Conservation (phyloP, 2,113 vertebrate species). For the Malurus cyaneus region DNA sequence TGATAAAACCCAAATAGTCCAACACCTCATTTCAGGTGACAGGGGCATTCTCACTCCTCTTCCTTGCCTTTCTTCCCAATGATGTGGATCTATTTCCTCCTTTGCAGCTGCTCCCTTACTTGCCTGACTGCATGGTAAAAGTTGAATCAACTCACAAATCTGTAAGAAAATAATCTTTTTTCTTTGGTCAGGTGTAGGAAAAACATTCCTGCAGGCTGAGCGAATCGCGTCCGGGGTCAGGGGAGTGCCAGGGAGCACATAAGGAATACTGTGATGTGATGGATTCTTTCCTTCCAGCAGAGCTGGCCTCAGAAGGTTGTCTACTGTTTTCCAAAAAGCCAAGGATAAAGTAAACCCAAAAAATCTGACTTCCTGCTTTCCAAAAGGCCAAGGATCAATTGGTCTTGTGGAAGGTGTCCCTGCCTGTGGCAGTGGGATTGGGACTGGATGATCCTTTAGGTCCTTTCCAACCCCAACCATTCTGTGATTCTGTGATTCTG, state of each 20-base stretch:
- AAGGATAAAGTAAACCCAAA: not conserved
- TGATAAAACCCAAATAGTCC: not conserved
- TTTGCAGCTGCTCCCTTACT: not conserved
- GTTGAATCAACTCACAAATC: not conserved
- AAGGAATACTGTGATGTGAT: rapidly evolving
- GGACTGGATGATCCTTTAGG: not conserved
- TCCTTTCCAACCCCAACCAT: not conserved
- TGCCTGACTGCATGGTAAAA: not conserved
- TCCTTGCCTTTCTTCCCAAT: not conserved
- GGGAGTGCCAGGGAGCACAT: not conserved
- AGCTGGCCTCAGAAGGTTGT: not conserved
- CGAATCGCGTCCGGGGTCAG: not conserved
- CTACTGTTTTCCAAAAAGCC: not conserved
- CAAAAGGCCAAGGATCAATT: not conserved
- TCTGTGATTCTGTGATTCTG: not conserved
- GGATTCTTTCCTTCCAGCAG: not conserved
- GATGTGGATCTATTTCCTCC: not conserved
- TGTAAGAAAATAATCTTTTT: not conserved
- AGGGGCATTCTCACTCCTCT: not conserved
- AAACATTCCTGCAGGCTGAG: not conserved
- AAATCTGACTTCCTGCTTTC: not conserved
- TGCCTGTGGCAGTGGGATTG: not conserved
- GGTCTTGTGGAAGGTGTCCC: not conserved
- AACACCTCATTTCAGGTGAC: not conserved
- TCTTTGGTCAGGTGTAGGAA: not conserved